Conservation (phyloP, 2,888 invertebrate species). For the Orchestes rusci region DNA sequence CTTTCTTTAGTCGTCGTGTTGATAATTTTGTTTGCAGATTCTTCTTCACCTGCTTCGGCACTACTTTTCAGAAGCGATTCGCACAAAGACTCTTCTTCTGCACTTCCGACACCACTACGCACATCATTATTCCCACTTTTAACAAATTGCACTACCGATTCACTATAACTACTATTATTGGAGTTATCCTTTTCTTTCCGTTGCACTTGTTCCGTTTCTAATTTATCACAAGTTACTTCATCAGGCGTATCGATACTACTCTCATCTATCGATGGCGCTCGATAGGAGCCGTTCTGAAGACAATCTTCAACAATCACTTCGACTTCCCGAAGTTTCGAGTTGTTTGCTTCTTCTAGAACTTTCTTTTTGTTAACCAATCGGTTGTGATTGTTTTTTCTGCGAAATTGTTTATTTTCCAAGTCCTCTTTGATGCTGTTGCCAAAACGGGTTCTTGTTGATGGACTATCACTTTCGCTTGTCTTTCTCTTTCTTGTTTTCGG, state of each 20-base stretch:
- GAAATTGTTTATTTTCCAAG: conserved; percentile 36
- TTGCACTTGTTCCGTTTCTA: conserved; percentile 14
- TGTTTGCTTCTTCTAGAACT: conserved; percentile 43
- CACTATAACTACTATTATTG: conserved; percentile 14
- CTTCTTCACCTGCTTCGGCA: conserved; percentile 44
- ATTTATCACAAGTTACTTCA: conserved; percentile 16
- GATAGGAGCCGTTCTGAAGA: conserved; percentile 32
- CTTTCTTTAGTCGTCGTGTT: conserved; percentile 46
- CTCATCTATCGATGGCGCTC: background rate
- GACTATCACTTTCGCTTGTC: conserved; percentile 37
- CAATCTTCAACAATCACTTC: conserved; percentile 43
- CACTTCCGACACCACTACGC: conserved; percentile 10
- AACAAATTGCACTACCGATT: conserved; percentile 15
- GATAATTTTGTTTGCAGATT: conserved; percentile 47
- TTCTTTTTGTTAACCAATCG: conserved; percentile 40
- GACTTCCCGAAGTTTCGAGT: conserved; percentile 43
- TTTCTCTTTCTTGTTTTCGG: conserved; percentile 36
- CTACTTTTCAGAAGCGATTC: conserved; percentile 7
- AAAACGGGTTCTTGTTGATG: conserved; percentile 30
- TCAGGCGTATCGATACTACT: conserved; percentile 1
- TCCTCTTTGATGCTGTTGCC: conserved; percentile 40
- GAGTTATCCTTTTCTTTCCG: conserved; percentile 14
- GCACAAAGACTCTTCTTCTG: conserved; percentile 9
- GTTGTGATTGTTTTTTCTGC: conserved; percentile 37
- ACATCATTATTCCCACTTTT: conserved; percentile 9